Conservation (phyloP, 30 jellyfish, hydroid and myxozoan genomes). For the Turritopsis dohrnii region DNA sequence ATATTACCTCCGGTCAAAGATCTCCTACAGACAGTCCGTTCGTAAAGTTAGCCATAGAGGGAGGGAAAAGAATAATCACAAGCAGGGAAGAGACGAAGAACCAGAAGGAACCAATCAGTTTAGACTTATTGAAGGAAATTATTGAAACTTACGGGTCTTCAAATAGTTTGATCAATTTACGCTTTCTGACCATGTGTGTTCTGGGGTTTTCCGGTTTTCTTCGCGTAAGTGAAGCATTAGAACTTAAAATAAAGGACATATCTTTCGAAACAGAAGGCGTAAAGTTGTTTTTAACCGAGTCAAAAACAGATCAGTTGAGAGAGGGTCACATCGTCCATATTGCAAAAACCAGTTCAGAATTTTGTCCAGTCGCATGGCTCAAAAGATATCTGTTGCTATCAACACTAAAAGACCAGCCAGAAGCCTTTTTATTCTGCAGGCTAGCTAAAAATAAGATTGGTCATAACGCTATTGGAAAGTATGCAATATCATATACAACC, state of each 20-base stretch:
- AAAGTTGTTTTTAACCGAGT: not conserved
- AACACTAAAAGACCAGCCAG: not conserved
- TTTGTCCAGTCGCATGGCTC: not conserved
- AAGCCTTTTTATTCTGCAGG: not conserved
- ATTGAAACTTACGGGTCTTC: not conserved
- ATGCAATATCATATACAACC: too few species aligned
- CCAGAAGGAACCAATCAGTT: not conserved
- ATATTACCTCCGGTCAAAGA: not conserved
- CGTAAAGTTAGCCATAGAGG: not conserved
- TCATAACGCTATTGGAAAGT: too few species aligned
- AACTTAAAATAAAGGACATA: not conserved
- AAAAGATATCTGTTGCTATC: not conserved
- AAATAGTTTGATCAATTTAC: too few species aligned
- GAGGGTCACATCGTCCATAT: not conserved
- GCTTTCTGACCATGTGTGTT: not conserved
- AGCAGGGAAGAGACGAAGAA: not conserved
- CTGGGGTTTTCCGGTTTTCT: not conserved
- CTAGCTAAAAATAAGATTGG: not conserved
- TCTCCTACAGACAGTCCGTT: not conserved
- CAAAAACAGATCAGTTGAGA: not conserved
- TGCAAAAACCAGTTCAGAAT: not conserved
- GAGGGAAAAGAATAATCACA: not conserved
- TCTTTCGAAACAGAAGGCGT: not conserved
- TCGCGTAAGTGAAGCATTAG: not conserved
- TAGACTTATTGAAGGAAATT: not conserved